phyloP scores from a whole-genome alignment of 2,888 invertebrate genomes.

The Lepidonotus clava region DNA sequence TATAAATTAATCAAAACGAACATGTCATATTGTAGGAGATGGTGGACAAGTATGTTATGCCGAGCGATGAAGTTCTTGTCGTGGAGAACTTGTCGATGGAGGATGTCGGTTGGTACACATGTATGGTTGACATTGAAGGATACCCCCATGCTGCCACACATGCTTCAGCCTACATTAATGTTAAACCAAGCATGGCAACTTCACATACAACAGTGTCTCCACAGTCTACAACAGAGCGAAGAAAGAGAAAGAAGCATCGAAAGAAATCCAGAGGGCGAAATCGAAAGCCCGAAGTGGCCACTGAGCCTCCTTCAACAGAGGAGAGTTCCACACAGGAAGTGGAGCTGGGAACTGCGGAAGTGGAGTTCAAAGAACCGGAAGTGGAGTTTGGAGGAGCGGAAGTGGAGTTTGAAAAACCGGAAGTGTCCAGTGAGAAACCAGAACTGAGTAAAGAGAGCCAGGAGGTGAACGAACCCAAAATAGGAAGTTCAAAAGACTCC shows the following conservation, averaged over 20 bases:
- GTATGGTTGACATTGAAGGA: not conserved
- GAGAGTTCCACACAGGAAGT: not conserved
- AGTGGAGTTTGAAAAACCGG: not conserved
- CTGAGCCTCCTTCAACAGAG: not conserved
- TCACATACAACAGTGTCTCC: not conserved
- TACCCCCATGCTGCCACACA: not conserved
- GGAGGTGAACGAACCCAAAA: not conserved
- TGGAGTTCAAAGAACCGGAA: not conserved
- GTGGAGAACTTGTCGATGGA: not conserved
- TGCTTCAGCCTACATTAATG: not conserved
- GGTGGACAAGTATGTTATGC: not conserved
- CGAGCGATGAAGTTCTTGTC: not conserved
- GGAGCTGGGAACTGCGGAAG: not conserved
- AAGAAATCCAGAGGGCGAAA: not conserved
- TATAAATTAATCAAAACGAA: not conserved
- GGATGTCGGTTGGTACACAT: slow-evolving; percentile 2
- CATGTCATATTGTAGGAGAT: not conserved
- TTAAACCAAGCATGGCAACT: not conserved
- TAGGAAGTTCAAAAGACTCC: not conserved
- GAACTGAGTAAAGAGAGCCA: not conserved
- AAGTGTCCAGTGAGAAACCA: not conserved
- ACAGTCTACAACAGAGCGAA: not conserved
- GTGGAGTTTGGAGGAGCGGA: not conserved
- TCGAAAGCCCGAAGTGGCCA: not conserved
- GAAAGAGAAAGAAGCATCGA: not conserved